Evolutionary conservation across 2,888 invertebrate genomes (phyloP), one percentile per base, ranked within the genome.

Genomic region (Noctua fimbriata): DNA sequence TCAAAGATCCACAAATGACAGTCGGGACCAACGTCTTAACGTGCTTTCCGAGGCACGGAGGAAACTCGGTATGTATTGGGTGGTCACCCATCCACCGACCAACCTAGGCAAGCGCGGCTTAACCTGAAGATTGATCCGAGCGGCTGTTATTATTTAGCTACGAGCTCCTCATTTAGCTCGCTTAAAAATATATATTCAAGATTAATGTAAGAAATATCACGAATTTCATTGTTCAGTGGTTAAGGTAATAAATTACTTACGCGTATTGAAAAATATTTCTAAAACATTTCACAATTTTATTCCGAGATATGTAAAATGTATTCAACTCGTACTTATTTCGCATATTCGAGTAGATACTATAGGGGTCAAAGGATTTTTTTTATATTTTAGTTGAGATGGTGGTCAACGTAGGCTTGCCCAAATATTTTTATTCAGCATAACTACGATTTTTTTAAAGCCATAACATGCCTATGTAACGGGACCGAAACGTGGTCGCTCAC

Each of bases 271-370:
- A 52, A n/a, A 16, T 24, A 28, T 60, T 76, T 49, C 60, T 18
- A 28, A 63, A 41, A 28, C 18, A 63, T 74, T 49, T 63, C 24
- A 74, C 49, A 73, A 73, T 76, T 73, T 41, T 10, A 18, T 44
- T n/a, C 4, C n/a, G 9, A n/a, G 67, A 7, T 44, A 44, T 32
- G 5, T 18, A 10, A 47, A 47, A 69, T 47, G 16, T 67, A 18
- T 44, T 44, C 67, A 67, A 41, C 63, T 32, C 10, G 21, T 10
- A 21, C 3, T 18, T 60, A 28, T 18, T 32, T 18, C 28, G 58
- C 1, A 60, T 28, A 60, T 60, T 60, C 28, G 28, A 60, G 60
- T 60, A 9, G 18, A 58, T 58, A 58, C 12, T n/a, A 12, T 5
- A n/a, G n/a, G 5, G 12, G n/a, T n/a, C 12, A 12, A 58, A 12